phyloP scores from a whole-genome alignment of 1,140 invertebrate species.

The Heliconius hewitsoni region DNA sequence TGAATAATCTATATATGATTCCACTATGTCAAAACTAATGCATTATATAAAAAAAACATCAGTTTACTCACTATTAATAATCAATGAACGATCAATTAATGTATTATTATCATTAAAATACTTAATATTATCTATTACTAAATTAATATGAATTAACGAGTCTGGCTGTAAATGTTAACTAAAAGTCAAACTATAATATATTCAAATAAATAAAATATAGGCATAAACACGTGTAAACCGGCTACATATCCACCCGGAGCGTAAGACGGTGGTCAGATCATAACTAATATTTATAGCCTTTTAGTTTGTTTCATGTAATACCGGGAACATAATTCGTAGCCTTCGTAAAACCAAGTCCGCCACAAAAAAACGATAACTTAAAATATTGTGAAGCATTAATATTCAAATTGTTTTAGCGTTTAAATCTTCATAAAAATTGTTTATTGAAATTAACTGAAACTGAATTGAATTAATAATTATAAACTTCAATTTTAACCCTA shows the following conservation, averaged over 20 bases:
- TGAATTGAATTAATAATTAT: too few relatives aligned
- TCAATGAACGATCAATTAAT: neutral
- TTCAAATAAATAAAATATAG: neutral
- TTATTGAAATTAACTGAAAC: neutral
- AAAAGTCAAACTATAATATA: constrained; percentile 13
- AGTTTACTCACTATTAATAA: neutral
- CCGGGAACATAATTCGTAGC: constrained; percentile 16
- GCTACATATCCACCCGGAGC: constrained; percentile 13
- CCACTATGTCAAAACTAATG: too few relatives aligned
- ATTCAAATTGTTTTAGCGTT: constrained; percentile 2
- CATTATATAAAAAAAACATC: too few relatives aligned
- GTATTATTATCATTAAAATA: neutral
- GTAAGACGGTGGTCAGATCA: constrained; percentile 21
- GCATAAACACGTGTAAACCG: neutral
- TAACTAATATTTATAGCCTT: constrained; percentile 17
- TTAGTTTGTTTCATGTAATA: constrained; percentile 8
- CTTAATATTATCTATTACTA: neutral
- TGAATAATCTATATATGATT: too few relatives aligned
- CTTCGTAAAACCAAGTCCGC: neutral
- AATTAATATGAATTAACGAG: neutral
- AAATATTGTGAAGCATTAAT: constrained; percentile 1
- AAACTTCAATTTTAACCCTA: too few relatives aligned
- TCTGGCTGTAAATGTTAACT: neutral
- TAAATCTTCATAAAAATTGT: constrained; percentile 5
- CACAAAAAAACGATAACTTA: constrained; percentile 14